Percentiles rank a stretch among this genome's conserved stretches.
Evolutionary conservation across 2,113 vertebrate genomes (phyloP).

Genomic region (Peromyscus leucopus): DNA sequence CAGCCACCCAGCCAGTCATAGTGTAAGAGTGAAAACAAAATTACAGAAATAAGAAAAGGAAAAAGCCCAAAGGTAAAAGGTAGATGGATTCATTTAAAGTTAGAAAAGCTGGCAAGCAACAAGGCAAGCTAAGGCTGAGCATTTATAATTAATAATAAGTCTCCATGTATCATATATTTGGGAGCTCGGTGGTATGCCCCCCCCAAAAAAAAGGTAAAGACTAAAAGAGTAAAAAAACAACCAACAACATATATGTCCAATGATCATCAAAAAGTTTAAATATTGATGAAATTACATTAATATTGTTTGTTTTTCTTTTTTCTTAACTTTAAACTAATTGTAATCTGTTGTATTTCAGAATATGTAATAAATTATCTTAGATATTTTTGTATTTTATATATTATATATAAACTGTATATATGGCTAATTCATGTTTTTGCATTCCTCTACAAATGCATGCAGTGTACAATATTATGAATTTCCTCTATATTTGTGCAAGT

Average conservation of each 20-base stretch:
- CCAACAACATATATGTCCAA: neutral
- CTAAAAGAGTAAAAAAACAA: no score
- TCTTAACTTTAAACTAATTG: neutral
- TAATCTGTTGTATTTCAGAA: neutral
- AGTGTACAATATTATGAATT: neutral
- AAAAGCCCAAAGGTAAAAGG: no score
- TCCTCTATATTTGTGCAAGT: neutral
- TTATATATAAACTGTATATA: neutral
- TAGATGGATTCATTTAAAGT: no score
- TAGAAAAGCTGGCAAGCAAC: no score
- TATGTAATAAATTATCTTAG: neutral
- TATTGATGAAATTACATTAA: neutral
- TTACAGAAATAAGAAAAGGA: no score
- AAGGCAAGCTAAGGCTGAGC: no score
- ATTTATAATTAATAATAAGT: no score
- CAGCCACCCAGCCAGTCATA: no score
- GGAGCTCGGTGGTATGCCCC: no score
- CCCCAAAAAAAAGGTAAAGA: no score
- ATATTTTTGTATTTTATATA: neutral
- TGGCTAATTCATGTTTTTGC: neutral
- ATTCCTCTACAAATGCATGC: neutral
- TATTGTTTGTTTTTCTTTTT: constrained; percentile 8
- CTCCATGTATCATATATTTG: no score
- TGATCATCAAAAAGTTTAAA: neutral
- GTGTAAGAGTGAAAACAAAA: no score